These are phyloP conservation scores for Parazoanthus swiftii DNA, from an alignment of 92 coral and sea anemone species.

Conservation along the genomic window DNA sequence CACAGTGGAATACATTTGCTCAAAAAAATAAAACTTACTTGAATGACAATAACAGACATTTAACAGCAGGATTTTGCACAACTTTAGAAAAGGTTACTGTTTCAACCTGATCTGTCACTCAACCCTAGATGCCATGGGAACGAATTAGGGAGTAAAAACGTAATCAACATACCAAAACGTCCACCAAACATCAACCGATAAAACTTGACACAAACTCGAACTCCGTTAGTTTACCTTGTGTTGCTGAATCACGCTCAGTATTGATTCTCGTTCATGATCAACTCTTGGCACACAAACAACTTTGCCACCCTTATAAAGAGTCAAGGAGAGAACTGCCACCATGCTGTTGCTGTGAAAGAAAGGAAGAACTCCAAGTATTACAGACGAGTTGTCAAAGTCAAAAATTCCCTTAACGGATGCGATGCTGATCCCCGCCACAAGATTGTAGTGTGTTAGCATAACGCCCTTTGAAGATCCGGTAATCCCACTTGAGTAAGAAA, in stretches of 20 bases:
- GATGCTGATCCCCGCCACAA: slow-evolving; percentile 46
- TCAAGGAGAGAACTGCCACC: slow-evolving; percentile 33
- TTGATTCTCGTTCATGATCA: slow-evolving; percentile 43
- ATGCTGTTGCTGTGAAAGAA: slow-evolving; percentile 67
- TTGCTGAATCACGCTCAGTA: slow-evolving; percentile 64
- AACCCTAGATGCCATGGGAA: not conserved
- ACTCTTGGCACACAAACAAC: slow-evolving; percentile 58
- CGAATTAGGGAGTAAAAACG: not conserved
- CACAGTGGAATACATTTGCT: too few species aligned
- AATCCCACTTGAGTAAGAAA: slow-evolving; percentile 86
- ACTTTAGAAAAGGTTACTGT: too few species aligned
- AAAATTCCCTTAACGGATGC: slow-evolving; percentile 18
- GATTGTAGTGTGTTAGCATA: slow-evolving; percentile 77
- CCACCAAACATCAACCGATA: too few species aligned
- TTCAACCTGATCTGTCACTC: too few species aligned
- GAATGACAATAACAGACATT: too few species aligned
- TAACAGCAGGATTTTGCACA: too few species aligned
- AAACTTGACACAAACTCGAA: not conserved
- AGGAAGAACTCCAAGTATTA: slow-evolving; percentile 61
- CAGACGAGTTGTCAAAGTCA: slow-evolving; percentile 10
- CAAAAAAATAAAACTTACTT: too few species aligned
- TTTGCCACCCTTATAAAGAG: slow-evolving; percentile 45
- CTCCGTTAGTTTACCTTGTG: slow-evolving; percentile 54
- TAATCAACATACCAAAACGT: not conserved
- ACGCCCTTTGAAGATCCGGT: slow-evolving; percentile 87